Percentiles rank a stretch among this genome's conserved stretches.
phyloP scores from a whole-genome alignment of 2,888 invertebrate species.

The Caenorhabditis japonica region DNA sequence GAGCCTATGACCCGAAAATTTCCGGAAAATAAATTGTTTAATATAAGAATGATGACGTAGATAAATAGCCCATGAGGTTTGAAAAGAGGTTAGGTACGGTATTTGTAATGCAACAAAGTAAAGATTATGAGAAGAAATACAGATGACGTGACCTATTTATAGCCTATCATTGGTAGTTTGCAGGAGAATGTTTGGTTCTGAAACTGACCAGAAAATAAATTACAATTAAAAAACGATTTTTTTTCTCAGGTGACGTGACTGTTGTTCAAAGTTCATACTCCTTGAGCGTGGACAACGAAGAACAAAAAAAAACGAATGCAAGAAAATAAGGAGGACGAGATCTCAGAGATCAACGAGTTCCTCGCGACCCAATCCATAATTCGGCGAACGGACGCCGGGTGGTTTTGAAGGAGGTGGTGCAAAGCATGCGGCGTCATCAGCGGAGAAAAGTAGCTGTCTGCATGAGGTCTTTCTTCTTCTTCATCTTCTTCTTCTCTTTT shows the following conservation, averaged over 20 bases:
- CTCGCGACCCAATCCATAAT: conserved; percentile 45
- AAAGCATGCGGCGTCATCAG: no score
- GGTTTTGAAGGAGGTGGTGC: no score
- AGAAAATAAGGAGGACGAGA: background rate
- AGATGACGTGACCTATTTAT: conserved; percentile 26
- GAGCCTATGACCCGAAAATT: no score
- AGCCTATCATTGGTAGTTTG: background rate
- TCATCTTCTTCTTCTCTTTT: background rate
- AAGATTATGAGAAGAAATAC: conserved; percentile 2
- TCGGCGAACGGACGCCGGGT: conserved; percentile 34
- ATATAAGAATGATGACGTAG: no score
- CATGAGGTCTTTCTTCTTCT: background rate
- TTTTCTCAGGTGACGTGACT: conserved; percentile 27
- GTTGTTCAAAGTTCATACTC: conserved; percentile 26
- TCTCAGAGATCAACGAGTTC: conserved; percentile 25
- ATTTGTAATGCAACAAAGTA: no score
- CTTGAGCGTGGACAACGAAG: conserved; percentile 44
- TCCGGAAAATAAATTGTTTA: no score
- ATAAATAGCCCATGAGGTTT: no score
- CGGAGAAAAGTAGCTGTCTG: conserved; percentile 12
- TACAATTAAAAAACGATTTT: conserved; percentile 15
- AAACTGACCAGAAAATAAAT: conserved; percentile 1
- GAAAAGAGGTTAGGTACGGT: no score
- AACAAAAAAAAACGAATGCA: background rate
- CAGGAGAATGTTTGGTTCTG: conserved; percentile 8